Evolutionary conservation across 2,888 invertebrate genomes (phyloP).

Genomic region (Oxycera nigricornis): DNA sequence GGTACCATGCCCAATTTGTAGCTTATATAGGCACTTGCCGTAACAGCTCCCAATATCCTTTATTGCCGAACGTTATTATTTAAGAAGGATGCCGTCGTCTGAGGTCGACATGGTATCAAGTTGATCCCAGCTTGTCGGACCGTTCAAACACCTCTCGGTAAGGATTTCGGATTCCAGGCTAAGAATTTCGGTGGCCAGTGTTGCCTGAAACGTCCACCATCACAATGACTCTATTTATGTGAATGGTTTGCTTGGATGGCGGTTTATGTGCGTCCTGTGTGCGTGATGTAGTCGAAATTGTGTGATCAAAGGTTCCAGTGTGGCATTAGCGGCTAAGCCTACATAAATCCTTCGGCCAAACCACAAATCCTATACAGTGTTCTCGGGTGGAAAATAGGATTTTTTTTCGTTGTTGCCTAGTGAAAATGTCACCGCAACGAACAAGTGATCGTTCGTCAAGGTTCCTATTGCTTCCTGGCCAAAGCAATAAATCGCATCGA

Average conservation of each 20-base stretch:
- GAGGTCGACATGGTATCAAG: background rate
- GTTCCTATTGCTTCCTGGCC: background rate
- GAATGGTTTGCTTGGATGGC: background rate
- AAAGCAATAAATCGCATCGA: background rate
- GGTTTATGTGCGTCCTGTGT: background rate
- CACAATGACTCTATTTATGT: background rate
- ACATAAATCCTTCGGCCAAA: background rate
- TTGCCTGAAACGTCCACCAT: no score
- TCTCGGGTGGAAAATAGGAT: background rate
- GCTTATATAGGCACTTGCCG: no score
- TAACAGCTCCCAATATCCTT: no score
- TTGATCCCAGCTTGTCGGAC: background rate
- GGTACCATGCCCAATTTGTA: no score
- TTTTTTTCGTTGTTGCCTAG: background rate
- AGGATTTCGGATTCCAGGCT: background rate
- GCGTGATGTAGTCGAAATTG: background rate
- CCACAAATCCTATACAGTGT: background rate
- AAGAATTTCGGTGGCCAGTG: no score
- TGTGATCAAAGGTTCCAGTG: background rate
- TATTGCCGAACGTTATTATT: no score
- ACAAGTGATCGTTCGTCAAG: background rate
- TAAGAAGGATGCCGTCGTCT: no score
- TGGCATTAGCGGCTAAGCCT: background rate
- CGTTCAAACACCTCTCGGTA: background rate
- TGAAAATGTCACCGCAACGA: constrained; percentile 12